A percentile compares a stretch with the other conserved stretches of the same genome.
Conservation (phyloP, 2,888 invertebrate genomes). For the Arrhopalites spinosus region DNA sequence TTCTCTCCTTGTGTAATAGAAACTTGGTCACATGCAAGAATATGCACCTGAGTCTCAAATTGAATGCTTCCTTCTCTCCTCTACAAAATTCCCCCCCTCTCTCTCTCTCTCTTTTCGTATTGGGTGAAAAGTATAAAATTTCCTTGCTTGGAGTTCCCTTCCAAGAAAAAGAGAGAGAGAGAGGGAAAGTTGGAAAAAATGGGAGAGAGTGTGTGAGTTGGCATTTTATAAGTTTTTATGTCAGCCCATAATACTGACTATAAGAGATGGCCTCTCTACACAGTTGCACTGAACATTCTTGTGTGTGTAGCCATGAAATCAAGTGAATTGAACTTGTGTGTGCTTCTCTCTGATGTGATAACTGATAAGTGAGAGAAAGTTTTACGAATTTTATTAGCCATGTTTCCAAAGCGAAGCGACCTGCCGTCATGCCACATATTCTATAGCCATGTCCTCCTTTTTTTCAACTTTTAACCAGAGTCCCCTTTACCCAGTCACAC, state of each 20-base stretch:
- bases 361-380: slow-evolving; percentile 27
- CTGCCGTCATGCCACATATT: not conserved
- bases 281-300: not conserved
- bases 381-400: slow-evolving; percentile 27
- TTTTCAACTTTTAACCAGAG: not conserved
- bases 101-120: too few species aligned
- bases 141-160: too few species aligned
- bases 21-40: slow-evolving; percentile 34
- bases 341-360: slow-evolving; percentile 1
- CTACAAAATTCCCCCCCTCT: too few species aligned
- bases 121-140: too few species aligned
- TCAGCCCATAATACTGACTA: too few species aligned
- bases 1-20: slow-evolving; percentile 17
- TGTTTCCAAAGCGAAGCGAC: slow-evolving; percentile 10
- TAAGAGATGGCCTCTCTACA: not conserved
- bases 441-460: not conserved
- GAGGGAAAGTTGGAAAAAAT: too few species aligned
- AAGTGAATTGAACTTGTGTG: not conserved
- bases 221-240: too few species aligned
- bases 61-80: slow-evolving; percentile 4
- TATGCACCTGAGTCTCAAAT: slow-evolving; percentile 38
- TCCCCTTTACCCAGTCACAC: not conserved
- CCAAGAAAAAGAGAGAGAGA: too few species aligned
- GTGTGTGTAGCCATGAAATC: not conserved
- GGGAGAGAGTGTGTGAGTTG: too few species aligned